phyloP scores from a whole-genome alignment of 2,797 vertebrate genomes.

The Sebastes cheni region DNA sequence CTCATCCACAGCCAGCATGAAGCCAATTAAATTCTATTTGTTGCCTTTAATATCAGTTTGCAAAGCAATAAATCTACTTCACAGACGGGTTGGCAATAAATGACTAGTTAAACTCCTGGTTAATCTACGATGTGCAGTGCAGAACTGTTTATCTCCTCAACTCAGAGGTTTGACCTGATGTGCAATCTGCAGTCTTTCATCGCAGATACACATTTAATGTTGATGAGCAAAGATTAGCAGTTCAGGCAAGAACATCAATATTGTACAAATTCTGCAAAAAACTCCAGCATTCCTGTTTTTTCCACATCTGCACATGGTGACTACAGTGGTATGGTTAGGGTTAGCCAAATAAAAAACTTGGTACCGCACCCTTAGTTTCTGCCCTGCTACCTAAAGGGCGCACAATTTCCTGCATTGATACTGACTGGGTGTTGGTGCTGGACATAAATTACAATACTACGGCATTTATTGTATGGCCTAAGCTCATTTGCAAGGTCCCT shows the following conservation, averaged over 20 bases:
- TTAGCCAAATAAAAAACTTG: not conserved
- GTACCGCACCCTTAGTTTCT: not conserved
- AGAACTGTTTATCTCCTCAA: not conserved
- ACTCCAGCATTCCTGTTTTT: not conserved
- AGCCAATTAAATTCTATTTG: not conserved
- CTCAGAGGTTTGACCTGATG: not conserved
- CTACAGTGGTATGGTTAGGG: not conserved
- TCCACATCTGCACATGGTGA: not conserved
- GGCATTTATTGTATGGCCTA: not conserved
- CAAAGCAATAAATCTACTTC: not conserved
- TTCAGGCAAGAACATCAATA: not conserved
- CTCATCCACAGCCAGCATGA: constrained; percentile 2
- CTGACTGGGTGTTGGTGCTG: not conserved
- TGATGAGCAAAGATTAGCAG: not conserved
- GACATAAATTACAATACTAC: not conserved
- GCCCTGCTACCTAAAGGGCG: not conserved
- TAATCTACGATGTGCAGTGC: not conserved
- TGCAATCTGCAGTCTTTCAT: not conserved
- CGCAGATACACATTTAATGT: not conserved
- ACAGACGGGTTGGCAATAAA: not conserved
- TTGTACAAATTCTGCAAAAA: not conserved
- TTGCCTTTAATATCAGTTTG: constrained; percentile 3
- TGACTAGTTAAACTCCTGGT: not conserved
- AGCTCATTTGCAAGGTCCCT: not conserved
- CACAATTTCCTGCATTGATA: not conserved